Evolutionary conservation across 2,113 vertebrate genomes (phyloP), one percentile per base, ranked within the genome.

Genomic region (Chaetura pelagica): DNA sequence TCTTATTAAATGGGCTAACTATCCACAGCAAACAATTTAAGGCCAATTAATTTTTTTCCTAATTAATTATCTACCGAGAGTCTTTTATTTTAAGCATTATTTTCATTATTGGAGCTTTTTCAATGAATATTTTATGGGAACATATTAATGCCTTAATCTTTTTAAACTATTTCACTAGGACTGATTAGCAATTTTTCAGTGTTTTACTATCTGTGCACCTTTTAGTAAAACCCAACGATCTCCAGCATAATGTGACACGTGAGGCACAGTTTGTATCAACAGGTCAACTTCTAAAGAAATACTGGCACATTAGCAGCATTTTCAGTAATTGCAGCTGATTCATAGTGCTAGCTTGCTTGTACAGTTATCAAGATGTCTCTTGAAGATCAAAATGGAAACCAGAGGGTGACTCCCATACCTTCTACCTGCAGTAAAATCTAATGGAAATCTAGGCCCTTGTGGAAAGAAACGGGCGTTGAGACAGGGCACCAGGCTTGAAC

Each of bases 111-210:
- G 10, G n/a, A 64, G 77, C 73, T 90, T 95, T 88, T 96, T 38
- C 35, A 75, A 96, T 96, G n/a, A 97, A 96, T 94, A 96, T 96
- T 96, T 95, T 84, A 92, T 96, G 44, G 88, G 21, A 89, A 42
- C 20, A 51, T 22, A 89, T 46, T 92, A n/a, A 22, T 6, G 61
- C 44, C 54, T 71, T 76, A 58, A 20, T 96, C 44, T 90, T 93
- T 87, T 90, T 3, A 61, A 86, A 67, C 78, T 57, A 57, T 72
- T 72, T 80, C 32, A 46, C 38, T 75, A n/a, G 49, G 83, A 42
- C 68, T 21, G 29, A 86, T 71, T 3, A 94, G 61, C 58, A 83
- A 9, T 78, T 90, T 78, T 72, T 71, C 83, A 57, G 9, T 12
- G 2, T 74, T 71, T 81, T 84, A 61, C 42, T 85, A n/a, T 23